Evolutionary conservation across 1,140 invertebrate genomes (phyloP).

Genomic region (Solenopsis fugax): DNA sequence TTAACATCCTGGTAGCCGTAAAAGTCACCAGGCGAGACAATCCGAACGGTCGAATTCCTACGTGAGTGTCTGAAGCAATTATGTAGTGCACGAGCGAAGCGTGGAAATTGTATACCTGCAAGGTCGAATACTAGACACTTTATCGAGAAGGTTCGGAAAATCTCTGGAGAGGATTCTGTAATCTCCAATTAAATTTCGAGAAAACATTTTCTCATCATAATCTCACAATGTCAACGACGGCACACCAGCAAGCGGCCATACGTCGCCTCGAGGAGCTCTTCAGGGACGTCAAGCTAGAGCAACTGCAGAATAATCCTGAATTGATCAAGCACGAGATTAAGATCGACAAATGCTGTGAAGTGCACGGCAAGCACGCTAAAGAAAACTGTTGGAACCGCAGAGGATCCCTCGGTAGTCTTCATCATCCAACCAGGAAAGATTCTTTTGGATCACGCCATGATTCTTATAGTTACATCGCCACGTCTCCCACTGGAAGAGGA

Average conservation of each 20-base stretch:
- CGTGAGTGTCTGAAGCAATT: constrained; percentile 19
- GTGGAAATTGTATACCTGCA: constrained; percentile 4
- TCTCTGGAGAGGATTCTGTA: neutral
- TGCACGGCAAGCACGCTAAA: constrained; percentile 89
- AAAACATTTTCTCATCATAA: neutral
- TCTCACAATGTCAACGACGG: constrained; percentile 85
- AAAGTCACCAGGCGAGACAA: constrained; percentile 53
- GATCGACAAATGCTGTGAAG: constrained; percentile 89
- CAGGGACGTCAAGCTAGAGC: constrained; percentile 88
- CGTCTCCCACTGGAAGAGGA: constrained; percentile 85
- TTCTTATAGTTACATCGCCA: constrained; percentile 59
- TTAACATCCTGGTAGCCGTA: constrained; percentile 48
- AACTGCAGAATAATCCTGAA: constrained; percentile 82
- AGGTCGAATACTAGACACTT: constrained; percentile 25
- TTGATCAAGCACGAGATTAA: constrained; percentile 87
- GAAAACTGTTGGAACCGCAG: constrained; percentile 86
- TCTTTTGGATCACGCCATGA: constrained; percentile 74
- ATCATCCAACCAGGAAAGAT: constrained; percentile 77
- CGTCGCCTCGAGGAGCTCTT: constrained; percentile 91
- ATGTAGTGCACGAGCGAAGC: constrained; percentile 22
- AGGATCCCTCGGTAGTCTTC: constrained; percentile 86
- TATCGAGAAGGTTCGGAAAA: neutral
- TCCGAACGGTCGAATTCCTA: constrained; percentile 41
- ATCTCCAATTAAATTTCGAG: constrained; percentile 22
- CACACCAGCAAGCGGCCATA: constrained; percentile 89